Evolutionary conservation across 2,888 invertebrate species (phyloP).

Genomic region (Caenorhabditis wallacei): DNA sequence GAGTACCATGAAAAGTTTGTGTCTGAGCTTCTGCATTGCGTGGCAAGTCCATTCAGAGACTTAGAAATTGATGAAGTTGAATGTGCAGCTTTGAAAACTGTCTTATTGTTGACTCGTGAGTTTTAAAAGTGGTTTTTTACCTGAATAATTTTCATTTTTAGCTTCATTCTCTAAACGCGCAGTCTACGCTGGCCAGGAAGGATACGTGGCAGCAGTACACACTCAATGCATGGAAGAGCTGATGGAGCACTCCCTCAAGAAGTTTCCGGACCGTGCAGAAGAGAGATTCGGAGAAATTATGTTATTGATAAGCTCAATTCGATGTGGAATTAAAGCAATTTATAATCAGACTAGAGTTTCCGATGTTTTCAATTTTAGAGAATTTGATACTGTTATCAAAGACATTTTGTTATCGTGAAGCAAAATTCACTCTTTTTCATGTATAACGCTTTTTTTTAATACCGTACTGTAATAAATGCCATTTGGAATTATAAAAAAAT

Average conservation of each 20-base stretch:
- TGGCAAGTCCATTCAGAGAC: constrained; percentile 55
- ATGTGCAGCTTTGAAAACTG: constrained; percentile 57
- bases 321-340: constrained; percentile 54
- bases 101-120: constrained; percentile 11
- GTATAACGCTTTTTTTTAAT: no score
- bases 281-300: constrained; percentile 65
- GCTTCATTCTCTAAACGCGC: constrained; percentile 29
- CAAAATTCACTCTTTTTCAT: neutral
- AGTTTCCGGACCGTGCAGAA: constrained; percentile 52
- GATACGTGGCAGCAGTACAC: constrained; percentile 34
- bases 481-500: no score
- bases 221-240: constrained; percentile 51
- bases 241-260: constrained; percentile 47
- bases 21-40: constrained; percentile 35
- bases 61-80: constrained; percentile 55
- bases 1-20: constrained; percentile 45
- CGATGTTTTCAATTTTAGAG: constrained; percentile 63
- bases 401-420: constrained; percentile 55
- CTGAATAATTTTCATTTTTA: constrained; percentile 1
- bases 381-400: constrained; percentile 62
- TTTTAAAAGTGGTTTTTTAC: neutral
- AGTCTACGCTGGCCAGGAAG: constrained; percentile 44
- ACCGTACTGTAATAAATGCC: no score
- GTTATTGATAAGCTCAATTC: constrained; percentile 61
- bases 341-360: constrained; percentile 47